Conservation (phyloP, 2,113 vertebrate genomes). For the Heliornis fulica region DNA sequence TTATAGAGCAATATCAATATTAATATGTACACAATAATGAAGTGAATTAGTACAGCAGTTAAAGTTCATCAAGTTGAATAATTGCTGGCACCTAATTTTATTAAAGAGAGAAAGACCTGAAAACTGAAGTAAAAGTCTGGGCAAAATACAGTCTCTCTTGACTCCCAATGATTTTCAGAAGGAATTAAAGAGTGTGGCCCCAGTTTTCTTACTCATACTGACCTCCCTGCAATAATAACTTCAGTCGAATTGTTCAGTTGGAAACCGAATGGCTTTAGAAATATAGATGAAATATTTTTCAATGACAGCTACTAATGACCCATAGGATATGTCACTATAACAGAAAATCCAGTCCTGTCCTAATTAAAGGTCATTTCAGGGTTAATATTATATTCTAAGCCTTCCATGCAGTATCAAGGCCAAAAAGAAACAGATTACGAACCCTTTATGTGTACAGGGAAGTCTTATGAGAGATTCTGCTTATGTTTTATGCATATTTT, state of each 20-base stretch:
- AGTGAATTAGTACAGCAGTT: constrained; percentile 28
- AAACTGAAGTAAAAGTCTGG: not conserved
- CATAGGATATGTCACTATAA: not conserved
- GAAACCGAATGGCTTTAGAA: not conserved
- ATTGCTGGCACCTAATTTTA: not conserved
- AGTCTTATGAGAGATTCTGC: not conserved
- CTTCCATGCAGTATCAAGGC: not conserved
- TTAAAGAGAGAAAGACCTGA: not conserved
- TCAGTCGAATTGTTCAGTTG: not conserved
- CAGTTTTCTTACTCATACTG: not conserved
- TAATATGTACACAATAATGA: not conserved
- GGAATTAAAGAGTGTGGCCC: not conserved
- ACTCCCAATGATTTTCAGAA: not conserved
- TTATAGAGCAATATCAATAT: constrained; percentile 6
- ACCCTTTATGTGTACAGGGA: not conserved
- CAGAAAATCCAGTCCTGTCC: not conserved
- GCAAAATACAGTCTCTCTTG: not conserved
- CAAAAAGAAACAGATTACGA: not conserved
- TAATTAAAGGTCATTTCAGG: not conserved
- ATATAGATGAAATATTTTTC: not conserved
- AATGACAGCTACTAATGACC: not conserved
- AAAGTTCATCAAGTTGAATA: constrained; percentile 27
- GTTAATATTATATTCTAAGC: constrained; percentile 18
- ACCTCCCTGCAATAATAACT: not conserved
- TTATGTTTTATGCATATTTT: not conserved